Percentiles rank a stretch among this genome's conserved stretches.
phyloP scores from a whole-genome alignment of 1,140 invertebrate species.

The Caenorhabditis tropicalis region DNA sequence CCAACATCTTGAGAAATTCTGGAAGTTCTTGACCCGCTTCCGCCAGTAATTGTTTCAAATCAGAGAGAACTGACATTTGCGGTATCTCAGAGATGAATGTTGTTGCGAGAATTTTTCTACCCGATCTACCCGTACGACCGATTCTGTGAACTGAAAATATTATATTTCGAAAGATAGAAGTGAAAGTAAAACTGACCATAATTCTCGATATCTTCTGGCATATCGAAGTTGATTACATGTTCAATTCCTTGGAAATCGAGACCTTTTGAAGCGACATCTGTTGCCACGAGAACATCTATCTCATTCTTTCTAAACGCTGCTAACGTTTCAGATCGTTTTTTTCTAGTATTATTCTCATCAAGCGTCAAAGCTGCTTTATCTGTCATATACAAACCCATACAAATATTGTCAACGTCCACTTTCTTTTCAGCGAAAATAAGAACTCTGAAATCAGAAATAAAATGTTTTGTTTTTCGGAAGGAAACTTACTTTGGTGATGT shows the following conservation, averaged over 20 bases:
- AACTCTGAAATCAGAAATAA: slow-evolving; percentile 72
- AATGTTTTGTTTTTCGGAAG: slow-evolving; percentile 28
- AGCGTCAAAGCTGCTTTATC: slow-evolving; percentile 97
- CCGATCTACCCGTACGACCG: slow-evolving; percentile 91
- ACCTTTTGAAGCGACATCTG: slow-evolving; percentile 97
- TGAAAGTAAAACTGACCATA: slow-evolving; percentile 79
- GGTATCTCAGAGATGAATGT: slow-evolving; percentile 92
- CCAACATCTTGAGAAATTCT: slow-evolving; percentile 87
- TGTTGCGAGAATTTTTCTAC: slow-evolving; percentile 90
- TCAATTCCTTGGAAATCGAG: slow-evolving; percentile 96
- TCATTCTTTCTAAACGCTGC: slow-evolving; percentile 88
- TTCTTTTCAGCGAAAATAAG: slow-evolving; percentile 99
- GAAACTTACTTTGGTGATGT: slow-evolving; percentile 85
- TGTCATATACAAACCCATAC: slow-evolving; percentile 95
- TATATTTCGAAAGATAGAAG: slow-evolving; percentile 50
- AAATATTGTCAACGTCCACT: slow-evolving; percentile 97
- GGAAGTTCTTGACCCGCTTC: slow-evolving; percentile 95
- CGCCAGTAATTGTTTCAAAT: slow-evolving; percentile 92
- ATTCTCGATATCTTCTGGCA: slow-evolving; percentile 99
- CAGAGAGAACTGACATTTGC: slow-evolving; percentile 84
- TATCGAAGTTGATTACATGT: slow-evolving; percentile 99
- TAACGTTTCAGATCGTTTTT: slow-evolving; percentile 88
- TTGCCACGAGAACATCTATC: slow-evolving; percentile 89
- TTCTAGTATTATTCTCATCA: slow-evolving; percentile 97
- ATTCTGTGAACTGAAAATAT: slow-evolving; percentile 86